These are phyloP conservation scores for Plecotus auritus DNA, from an alignment of 2,113 vertebrate genomes.

Conservation along the genomic window DNA sequence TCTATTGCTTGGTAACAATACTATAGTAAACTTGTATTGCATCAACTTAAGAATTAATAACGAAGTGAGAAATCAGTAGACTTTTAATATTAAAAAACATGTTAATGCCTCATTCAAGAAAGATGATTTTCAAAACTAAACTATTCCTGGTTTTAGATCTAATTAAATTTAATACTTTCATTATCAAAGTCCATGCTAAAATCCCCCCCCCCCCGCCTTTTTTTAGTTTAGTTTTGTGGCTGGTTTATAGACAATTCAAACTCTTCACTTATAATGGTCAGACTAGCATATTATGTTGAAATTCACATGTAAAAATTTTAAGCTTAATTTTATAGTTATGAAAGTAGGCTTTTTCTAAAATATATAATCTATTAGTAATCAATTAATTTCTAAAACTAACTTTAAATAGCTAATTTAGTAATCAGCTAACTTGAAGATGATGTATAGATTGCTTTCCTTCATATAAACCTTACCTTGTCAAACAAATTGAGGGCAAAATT, in stretches of 20 bases:
- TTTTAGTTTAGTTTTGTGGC: background rate
- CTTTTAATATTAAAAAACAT: background rate
- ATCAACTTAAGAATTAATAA: background rate
- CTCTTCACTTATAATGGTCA: background rate
- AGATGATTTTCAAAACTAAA: constrained; percentile 24
- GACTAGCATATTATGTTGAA: background rate
- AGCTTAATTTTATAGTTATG: background rate
- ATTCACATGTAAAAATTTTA: background rate
- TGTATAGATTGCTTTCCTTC: background rate
- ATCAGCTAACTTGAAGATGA: background rate
- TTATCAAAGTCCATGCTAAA: background rate
- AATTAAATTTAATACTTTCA: constrained; percentile 13
- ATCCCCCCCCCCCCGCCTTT: background rate
- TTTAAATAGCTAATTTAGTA: background rate
- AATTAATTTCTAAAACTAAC: constrained; percentile 1
- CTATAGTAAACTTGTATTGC: background rate
- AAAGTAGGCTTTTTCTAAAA: background rate
- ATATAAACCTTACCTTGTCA: background rate
- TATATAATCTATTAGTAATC: background rate
- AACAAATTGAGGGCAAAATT: background rate
- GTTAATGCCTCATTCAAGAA: background rate
- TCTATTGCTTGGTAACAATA: constrained; percentile 35
- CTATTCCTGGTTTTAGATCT: background rate
- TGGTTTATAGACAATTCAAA: background rate
- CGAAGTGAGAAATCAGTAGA: background rate